Conservation (phyloP, 30 jellyfish, hydroid and myxozoan species). For the Chrysaora quinquecirrha region DNA sequence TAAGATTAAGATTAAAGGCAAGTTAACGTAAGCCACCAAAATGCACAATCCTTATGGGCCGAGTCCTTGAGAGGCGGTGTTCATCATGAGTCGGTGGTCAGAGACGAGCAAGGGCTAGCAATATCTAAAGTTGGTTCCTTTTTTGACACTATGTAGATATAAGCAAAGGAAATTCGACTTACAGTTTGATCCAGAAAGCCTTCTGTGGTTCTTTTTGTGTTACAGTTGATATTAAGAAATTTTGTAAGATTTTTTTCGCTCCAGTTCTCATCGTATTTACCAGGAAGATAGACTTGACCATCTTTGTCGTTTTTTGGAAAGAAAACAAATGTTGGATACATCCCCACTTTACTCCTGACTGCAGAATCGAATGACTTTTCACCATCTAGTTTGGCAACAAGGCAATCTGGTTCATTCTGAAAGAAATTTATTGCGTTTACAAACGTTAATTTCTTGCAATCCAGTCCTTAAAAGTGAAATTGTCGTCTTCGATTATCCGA, state of each 20-base stretch:
- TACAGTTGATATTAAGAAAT: slow-evolving; percentile 79
- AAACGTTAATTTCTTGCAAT: too few relatives aligned
- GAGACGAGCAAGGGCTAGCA: too few relatives aligned
- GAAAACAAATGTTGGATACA: slow-evolving; percentile 86
- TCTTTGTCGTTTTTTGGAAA: slow-evolving; percentile 85
- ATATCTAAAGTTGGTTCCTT: too few relatives aligned
- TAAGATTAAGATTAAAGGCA: too few relatives aligned
- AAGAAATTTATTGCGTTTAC: too few relatives aligned
- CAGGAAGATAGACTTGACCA: slow-evolving; percentile 86
- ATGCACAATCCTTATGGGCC: too few relatives aligned
- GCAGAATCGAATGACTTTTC: slow-evolving; percentile 74
- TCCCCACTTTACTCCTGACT: slow-evolving; percentile 77
- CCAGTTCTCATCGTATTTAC: slow-evolving; percentile 99
- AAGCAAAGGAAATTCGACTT: slow-evolving; percentile 33
- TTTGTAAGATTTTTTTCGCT: slow-evolving; percentile 82
- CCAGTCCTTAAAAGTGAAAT: too few relatives aligned
- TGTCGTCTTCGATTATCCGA: too few relatives aligned
- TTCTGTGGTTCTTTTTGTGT: slow-evolving; percentile 57
- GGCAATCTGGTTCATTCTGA: slow-evolving; percentile 89
- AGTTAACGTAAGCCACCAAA: too few relatives aligned
- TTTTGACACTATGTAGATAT: too few relatives aligned
- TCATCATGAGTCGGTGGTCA: too few relatives aligned
- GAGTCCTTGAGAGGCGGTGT: too few relatives aligned
- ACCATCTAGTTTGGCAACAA: slow-evolving; percentile 83
- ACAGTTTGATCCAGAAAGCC: slow-evolving; percentile 88